Evolutionary conservation across 1,140 invertebrate genomes (phyloP), one percentile per base, ranked within the genome.

Genomic region (Varroa destructor): DNA sequence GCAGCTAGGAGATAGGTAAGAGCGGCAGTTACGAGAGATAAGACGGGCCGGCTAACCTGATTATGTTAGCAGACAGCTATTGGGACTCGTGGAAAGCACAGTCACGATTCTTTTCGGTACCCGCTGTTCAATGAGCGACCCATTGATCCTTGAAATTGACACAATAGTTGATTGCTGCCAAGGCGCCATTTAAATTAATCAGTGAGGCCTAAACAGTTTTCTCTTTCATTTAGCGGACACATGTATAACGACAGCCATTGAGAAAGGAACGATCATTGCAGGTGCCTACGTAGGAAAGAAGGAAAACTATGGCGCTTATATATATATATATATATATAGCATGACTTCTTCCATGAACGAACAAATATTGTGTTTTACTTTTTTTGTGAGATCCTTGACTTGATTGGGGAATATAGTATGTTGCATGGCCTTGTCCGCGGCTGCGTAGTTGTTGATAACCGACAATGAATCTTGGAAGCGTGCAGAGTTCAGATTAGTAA

Each of bases 361-460:
- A 25, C 25, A 25, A 25, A 25, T 25, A 25, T 25, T 25, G 25
- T 25, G 25, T 25, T 25, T 40, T 40, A 67, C 61, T 37, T 67
- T 67, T 37, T 67, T 67, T 12, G 61, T 67, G 10, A 67, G 61
- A 37, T 67, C 61, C 61, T 67, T 67, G 40, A 67, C 61, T 37
- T 25, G 61, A 67, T 67, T 67, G 2, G 61, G 61, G 61, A 67
- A 67, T 51, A 51, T 51, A 2, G 89, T 90, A 75, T 87, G 88
- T 80, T 93, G 92, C 89, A 95, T 93, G 6, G 87, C 89, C 82
- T 93, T 93, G 79, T 95, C 92, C 73, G 88, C 91, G 8, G 86
- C 87, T 0, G 91, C 91, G 78, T 91, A 94, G 77, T 89, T 93
- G 77, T 94, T 94, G 75, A 95, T 92, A 6, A 93, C 84, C 0